Conservation (phyloP, 1,140 invertebrate genomes). For the Rhysida immarginata region DNA sequence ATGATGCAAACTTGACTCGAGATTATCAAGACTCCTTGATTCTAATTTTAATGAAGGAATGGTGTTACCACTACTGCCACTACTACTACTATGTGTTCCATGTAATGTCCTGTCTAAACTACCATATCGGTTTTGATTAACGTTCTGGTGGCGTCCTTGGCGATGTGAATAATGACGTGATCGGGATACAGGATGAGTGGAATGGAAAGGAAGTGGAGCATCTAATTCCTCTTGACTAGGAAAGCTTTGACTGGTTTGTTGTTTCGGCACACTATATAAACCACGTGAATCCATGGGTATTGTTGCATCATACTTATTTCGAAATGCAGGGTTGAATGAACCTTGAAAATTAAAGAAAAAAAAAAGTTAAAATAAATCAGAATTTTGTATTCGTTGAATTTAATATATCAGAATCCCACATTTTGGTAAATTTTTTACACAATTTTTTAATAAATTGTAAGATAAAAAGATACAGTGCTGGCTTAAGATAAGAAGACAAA, state of each 20-base stretch:
- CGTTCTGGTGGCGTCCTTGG: neutral
- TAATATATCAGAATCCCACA: no score
- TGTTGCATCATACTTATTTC: slow-evolving; percentile 6
- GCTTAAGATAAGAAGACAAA: no score
- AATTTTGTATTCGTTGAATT: no score
- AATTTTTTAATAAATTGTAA: no score
- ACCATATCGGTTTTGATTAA: slow-evolving; percentile 7
- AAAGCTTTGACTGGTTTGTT: slow-evolving; percentile 26
- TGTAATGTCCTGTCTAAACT: slow-evolving; percentile 7
- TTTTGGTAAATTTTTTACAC: no score
- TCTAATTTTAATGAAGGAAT: neutral
- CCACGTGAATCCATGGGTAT: slow-evolving; percentile 15
- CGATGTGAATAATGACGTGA: neutral
- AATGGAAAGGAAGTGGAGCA: slow-evolving; percentile 7
- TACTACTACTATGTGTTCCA: neutral
- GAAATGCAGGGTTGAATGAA: slow-evolving; percentile 3
- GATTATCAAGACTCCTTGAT: slow-evolving; percentile 5
- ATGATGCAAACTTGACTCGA: neutral
- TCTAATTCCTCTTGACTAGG: slow-evolving; percentile 20
- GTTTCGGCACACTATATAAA: slow-evolving; percentile 29
- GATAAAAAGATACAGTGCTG: no score
- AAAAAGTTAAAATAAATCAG: no score
- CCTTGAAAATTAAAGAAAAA: neutral
- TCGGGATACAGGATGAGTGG: neutral
- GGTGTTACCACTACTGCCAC: neutral